These are phyloP conservation scores for Crotophaga sulcirostris DNA, from an alignment of 2,113 vertebrate genomes.

Conservation along the genomic window DNA sequence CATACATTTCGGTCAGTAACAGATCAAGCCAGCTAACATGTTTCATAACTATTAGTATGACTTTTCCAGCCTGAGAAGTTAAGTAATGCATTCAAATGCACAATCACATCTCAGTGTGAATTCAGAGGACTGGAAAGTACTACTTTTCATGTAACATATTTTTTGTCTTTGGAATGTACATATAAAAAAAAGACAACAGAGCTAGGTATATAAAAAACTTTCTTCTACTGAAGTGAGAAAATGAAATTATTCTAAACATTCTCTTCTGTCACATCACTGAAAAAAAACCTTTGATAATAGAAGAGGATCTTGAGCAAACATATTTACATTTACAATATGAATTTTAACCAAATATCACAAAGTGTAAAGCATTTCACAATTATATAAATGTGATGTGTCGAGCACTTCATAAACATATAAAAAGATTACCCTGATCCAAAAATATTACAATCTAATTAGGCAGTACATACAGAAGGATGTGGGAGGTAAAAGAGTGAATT, in stretches of 20 bases:
- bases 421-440: background rate
- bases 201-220: background rate
- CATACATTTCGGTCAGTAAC: background rate
- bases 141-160: background rate
- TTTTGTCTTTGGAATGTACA: background rate
- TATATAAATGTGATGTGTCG: background rate
- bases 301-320: background rate
- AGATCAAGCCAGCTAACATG: background rate
- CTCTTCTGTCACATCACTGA: background rate
- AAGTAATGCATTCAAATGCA: background rate
- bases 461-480: background rate
- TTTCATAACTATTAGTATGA: slow-evolving; percentile 14
- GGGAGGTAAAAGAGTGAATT: background rate
- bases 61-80: background rate
- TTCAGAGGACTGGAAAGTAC: background rate
- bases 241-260: background rate
- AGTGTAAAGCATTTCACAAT: background rate
- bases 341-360: background rate
- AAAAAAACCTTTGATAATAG: background rate
- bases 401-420: background rate
- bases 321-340: background rate
- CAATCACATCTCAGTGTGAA: background rate
- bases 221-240: background rate
- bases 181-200: background rate
- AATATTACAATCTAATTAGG: background rate